A percentile compares a stretch with the other conserved stretches of the same genome.
Conservation (phyloP, 2,113 vertebrate genomes). For the Drymodes brunneopygia region DNA sequence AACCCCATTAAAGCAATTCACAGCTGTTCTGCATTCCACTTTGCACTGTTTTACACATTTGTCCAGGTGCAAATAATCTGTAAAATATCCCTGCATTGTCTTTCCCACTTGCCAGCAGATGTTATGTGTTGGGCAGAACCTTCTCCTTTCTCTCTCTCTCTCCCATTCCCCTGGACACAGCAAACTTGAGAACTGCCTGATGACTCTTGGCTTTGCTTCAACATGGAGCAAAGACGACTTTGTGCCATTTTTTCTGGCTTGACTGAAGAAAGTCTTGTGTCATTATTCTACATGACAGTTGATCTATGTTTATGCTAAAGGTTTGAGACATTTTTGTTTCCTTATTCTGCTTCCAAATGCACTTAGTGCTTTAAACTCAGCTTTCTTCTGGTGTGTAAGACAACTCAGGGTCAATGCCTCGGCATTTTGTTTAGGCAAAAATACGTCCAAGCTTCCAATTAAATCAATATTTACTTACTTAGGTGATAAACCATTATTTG, state of each 20-base stretch:
- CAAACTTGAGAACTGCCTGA: slow-evolving; percentile 21
- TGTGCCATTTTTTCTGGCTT: neutral
- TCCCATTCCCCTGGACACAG: neutral
- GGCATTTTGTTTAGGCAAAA: slow-evolving; percentile 6
- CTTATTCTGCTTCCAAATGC: neutral
- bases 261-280: slow-evolving; percentile 28
- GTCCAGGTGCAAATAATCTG: neutral
- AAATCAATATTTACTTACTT: neutral
- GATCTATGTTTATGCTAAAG: slow-evolving; percentile 52
- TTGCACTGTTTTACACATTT: neutral
- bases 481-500: neutral
- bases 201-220: slow-evolving; percentile 34
- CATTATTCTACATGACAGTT: slow-evolving; percentile 44
- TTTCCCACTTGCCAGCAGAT: neutral
- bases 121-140: neutral
- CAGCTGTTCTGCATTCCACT: neutral
- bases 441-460: neutral
- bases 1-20: neutral
- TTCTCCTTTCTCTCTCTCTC: neutral
- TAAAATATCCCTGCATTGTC: neutral
- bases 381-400: slow-evolving; percentile 1
- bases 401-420: slow-evolving; percentile 26
- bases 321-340: slow-evolving; percentile 20
- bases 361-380: neutral
- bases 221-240: neutral